Percentiles rank a stretch among this genome's conserved stretches.
Evolutionary conservation across 92 coral and sea anemone genomes (phyloP).

Genomic region (Isaurus tuberculatus): DNA sequence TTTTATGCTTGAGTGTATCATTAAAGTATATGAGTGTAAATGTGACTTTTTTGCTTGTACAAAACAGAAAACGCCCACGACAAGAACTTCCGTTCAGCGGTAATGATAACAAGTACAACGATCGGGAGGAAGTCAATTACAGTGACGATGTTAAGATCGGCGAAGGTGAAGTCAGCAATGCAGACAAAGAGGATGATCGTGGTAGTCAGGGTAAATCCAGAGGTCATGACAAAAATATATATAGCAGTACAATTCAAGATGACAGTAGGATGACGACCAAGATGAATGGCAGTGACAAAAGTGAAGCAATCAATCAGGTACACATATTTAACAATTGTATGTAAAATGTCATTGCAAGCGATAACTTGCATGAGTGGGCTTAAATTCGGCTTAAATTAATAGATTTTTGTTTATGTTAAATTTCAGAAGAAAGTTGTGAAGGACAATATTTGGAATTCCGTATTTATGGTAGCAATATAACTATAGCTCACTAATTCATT

Average conservation of each 20-base stretch:
- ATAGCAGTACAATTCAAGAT: not conserved
- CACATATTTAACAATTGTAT: slow-evolving; percentile 1
- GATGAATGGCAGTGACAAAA: slow-evolving; percentile 1
- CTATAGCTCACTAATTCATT: too few species aligned
- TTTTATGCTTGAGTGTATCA: slow-evolving; percentile 4
- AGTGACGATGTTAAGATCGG: not conserved
- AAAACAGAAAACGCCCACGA: slow-evolving; percentile 8
- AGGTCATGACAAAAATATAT: slow-evolving; percentile 13
- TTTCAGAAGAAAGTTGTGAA: too few species aligned
- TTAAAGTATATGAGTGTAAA: not conserved
- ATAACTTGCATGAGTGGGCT: too few species aligned
- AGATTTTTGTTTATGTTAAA: too few species aligned
- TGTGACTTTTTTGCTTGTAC: slow-evolving; percentile 12
- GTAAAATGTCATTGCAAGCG: not conserved
- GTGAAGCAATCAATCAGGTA: slow-evolving; percentile 1
- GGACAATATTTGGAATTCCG: too few species aligned
- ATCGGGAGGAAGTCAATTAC: not conserved
- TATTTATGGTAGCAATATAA: too few species aligned
- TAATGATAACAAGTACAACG: not conserved
- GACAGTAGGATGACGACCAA: slow-evolving; percentile 13
- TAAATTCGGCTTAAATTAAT: too few species aligned
- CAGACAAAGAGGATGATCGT: slow-evolving; percentile 10
- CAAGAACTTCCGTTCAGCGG: not conserved
- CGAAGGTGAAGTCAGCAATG: slow-evolving; percentile 3
- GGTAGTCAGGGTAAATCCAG: slow-evolving; percentile 16